Conservation (phyloP, 2,888 invertebrate species). For the Melinopterus prodromus region DNA sequence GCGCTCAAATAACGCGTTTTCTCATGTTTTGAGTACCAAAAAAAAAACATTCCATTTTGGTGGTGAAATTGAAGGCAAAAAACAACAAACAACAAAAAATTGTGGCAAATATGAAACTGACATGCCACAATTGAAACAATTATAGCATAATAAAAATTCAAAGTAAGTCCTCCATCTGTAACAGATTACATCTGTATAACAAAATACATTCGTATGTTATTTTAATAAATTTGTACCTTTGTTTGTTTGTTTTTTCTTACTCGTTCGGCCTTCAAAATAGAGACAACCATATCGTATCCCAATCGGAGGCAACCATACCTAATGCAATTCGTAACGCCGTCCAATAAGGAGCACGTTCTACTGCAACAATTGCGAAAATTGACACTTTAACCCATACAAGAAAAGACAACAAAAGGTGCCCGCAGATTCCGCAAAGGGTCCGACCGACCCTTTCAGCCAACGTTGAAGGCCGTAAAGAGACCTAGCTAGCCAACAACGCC, state of each 20-base stretch:
- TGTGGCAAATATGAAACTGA: too few relatives aligned
- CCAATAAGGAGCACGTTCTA: background rate
- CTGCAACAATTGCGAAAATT: background rate
- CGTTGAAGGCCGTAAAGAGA: background rate
- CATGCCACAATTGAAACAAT: too few relatives aligned
- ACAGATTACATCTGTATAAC: too few relatives aligned
- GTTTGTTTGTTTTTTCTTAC: background rate
- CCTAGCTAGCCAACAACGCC: background rate
- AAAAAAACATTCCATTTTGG: too few relatives aligned
- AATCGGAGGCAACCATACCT: background rate
- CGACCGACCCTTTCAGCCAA: background rate
- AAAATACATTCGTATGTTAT: too few relatives aligned
- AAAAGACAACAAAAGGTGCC: background rate
- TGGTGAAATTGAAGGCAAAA: too few relatives aligned
- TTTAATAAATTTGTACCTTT: background rate
- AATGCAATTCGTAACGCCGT: background rate
- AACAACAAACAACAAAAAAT: too few relatives aligned
- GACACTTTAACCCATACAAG: conserved; percentile 4
- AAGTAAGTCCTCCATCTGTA: too few relatives aligned
- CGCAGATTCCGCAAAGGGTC: background rate
- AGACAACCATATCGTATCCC: background rate
- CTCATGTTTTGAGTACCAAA: too few relatives aligned
- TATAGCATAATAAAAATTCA: too few relatives aligned
- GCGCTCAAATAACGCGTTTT: too few relatives aligned
- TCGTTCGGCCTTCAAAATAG: background rate